Evolutionary conservation across 2,797 vertebrate species (phyloP).

Genomic region (Acropternis orthonyx): DNA sequence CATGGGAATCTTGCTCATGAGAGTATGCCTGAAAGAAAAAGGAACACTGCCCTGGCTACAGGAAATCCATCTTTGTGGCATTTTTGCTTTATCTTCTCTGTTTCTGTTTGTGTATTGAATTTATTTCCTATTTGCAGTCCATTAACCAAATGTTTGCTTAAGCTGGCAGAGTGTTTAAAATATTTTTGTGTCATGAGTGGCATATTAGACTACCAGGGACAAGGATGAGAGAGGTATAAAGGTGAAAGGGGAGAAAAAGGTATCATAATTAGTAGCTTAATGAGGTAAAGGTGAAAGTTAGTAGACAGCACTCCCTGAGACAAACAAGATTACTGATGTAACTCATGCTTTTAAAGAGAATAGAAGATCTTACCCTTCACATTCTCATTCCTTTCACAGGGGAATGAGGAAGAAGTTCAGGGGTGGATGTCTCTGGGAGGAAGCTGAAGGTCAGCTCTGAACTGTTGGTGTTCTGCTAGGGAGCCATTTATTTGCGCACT

Average conservation of each 20-base stretch:
- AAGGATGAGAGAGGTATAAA: not conserved
- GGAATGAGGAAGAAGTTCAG: not conserved
- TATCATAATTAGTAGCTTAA: not conserved
- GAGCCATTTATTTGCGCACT: not conserved
- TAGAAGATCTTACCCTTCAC: not conserved
- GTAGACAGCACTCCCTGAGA: not conserved
- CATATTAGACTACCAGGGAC: not conserved
- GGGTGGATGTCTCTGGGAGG: not conserved
- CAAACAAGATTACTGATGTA: not conserved
- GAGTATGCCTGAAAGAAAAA: not conserved
- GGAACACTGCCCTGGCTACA: not conserved
- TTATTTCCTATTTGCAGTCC: not conserved
- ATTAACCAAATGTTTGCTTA: not conserved
- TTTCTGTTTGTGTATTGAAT: not conserved
- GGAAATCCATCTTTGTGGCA: not conserved
- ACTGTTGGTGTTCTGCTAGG: not conserved
- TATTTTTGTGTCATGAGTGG: not conserved
- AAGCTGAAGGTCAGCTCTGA: constrained; percentile 6
- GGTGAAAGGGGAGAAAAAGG: not conserved
- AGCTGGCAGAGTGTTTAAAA: not conserved
- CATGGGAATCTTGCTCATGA: not conserved
- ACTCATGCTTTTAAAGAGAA: not conserved
- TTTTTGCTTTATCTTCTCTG: not conserved
- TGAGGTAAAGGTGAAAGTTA: not conserved
- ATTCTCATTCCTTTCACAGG: not conserved